phyloP scores from a whole-genome alignment of 2,113 vertebrate species.

The Catagonus wagneri region DNA sequence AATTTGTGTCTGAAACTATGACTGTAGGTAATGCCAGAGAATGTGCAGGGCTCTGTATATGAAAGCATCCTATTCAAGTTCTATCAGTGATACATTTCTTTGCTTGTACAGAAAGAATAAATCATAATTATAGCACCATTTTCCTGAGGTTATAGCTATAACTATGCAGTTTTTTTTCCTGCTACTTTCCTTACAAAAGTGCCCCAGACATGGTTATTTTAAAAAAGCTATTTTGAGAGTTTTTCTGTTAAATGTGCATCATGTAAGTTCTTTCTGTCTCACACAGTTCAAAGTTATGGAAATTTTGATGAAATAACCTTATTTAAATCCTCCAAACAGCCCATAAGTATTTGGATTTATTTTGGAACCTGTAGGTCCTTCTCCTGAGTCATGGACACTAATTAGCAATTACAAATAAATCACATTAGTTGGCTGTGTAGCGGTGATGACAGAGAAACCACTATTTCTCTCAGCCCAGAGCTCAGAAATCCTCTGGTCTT shows the following conservation, averaged over 20 bases:
- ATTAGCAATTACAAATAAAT: neutral
- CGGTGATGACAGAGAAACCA: neutral
- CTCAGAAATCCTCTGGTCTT: constrained; percentile 20
- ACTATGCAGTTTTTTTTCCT: neutral
- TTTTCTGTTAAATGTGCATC: neutral
- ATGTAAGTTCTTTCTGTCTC: neutral
- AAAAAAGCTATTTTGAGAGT: neutral
- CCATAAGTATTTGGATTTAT: neutral
- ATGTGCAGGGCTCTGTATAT: neutral
- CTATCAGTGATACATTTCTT: constrained; percentile 4
- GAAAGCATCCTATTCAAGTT: neutral
- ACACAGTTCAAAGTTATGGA: neutral
- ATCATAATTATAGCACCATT: neutral
- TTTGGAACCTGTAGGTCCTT: neutral
- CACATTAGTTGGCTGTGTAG: neutral
- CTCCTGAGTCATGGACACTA: neutral
- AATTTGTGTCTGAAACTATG: neutral
- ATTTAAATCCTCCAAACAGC: neutral
- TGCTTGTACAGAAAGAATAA: neutral
- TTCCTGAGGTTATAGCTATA: neutral
- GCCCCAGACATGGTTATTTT: neutral
- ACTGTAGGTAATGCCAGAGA: neutral
- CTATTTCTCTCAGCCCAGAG: neutral
- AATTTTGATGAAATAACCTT: neutral
- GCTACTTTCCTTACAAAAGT: constrained; percentile 9